Base-by-base conservation (phyloP, 2,888 invertebrate genomes). In the Drosophila stalkeri region DNA sequence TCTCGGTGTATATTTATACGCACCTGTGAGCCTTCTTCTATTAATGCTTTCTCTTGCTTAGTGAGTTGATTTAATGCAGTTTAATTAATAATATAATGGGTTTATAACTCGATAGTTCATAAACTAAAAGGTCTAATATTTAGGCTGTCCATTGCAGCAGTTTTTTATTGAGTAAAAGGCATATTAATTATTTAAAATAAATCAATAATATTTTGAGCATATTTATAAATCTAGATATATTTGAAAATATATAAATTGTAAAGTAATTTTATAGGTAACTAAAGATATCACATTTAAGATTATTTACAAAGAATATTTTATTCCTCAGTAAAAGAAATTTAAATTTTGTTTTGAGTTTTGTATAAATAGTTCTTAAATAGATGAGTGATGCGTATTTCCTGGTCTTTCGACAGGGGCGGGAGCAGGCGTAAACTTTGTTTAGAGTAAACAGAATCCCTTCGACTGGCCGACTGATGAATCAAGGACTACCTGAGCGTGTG, bases 401-500 rank as follows among this genome's bases (percentile, higher is more conserved):
- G 43, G 52, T 7, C 44, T 41, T 39, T 31, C 41, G 44, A 54
- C 43, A 60, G 55, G 54, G 79, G 85, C 76, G 79, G 79, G 71
- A 75, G 56, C 43, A 56, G 57, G 70, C 73, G 71, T 90, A 68
- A 79, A 69, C 72, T 84, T 73, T 84, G 86, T 88, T 75, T 82
- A 85, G 86, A 80, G 84, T 90, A 90, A 89, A 90, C 80, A 86
- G 55, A 77, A 67, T 81, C 75, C 61, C 69, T 77, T 71, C 39
- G n/a, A 14, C 56, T 37, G 46, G 11, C 11, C 60, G 55, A 68
- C 43, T 64, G 60, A 39, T 23, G 31, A 81, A 77, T 77, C 90
- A 82, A 86, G 83, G 77, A 35, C 73, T 85, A 85, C 89, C 90
- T 90, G 89, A 64, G 20, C 85, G 85, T 85, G 91, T 88, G 88